Evolutionary conservation across 1,140 invertebrate species (phyloP).

Genomic region (Phthorimaea operculella): DNA sequence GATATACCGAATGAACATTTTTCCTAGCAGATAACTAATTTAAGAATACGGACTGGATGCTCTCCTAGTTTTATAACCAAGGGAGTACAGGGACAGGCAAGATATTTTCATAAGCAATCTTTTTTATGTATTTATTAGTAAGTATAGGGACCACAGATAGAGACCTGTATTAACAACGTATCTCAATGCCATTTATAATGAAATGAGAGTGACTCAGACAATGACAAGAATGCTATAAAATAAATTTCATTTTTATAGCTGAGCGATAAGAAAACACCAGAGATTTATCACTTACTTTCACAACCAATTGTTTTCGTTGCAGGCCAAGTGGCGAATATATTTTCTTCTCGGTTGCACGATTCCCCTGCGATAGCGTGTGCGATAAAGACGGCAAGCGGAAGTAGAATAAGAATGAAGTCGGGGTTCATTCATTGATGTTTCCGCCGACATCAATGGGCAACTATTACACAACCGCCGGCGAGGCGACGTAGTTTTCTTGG

Average conservation of each 20-base stretch:
- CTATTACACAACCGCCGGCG: slow-evolving; percentile 1
- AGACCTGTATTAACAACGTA: too few species aligned
- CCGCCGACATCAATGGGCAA: slow-evolving; percentile 33
- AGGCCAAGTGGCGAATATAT: slow-evolving; percentile 11
- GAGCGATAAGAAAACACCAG: background rate
- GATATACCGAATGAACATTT: too few species aligned
- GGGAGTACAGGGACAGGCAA: too few species aligned
- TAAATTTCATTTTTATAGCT: slow-evolving; percentile 1
- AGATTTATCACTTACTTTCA: slow-evolving; percentile 33
- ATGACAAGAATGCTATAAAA: background rate
- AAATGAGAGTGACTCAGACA: background rate
- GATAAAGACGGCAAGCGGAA: slow-evolving; percentile 49
- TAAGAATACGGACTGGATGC: too few species aligned
- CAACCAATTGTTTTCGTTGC: slow-evolving; percentile 45
- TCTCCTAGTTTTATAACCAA: too few species aligned
- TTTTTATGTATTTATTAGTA: too few species aligned
- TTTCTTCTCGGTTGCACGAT: slow-evolving; percentile 8
- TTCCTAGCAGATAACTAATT: too few species aligned
- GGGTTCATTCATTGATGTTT: slow-evolving; percentile 56
- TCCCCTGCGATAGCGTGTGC: slow-evolving; percentile 6
- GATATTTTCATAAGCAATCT: too few species aligned
- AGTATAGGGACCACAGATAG: too few species aligned
- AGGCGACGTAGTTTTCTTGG: slow-evolving; percentile 7
- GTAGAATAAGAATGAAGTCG: slow-evolving; percentile 47
- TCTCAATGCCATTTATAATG: too few species aligned